Evolutionary conservation across 2,113 vertebrate genomes (phyloP).

Genomic region (Chunga burmeisteri): DNA sequence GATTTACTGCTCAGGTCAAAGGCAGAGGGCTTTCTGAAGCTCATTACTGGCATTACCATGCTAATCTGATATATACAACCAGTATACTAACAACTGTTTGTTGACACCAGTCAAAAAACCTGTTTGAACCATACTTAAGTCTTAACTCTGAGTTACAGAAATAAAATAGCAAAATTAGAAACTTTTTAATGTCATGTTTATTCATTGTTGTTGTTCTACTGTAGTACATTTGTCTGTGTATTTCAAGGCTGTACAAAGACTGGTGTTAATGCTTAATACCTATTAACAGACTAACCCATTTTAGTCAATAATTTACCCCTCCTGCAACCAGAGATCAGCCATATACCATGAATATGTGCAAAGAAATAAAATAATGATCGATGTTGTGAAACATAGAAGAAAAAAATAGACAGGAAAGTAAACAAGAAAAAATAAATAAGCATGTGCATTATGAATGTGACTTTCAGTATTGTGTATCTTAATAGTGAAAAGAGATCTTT

Average conservation of each 20-base stretch:
- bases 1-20: neutral
- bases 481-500: neutral
- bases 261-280: conserved; percentile 35
- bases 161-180: conserved; percentile 20
- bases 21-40: neutral
- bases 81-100: neutral
- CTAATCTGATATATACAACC: neutral
- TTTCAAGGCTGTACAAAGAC: conserved; percentile 44
- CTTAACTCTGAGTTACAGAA: neutral
- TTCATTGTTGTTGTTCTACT: conserved; percentile 18
- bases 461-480: neutral
- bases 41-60: neutral
- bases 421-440: conserved; percentile 23
- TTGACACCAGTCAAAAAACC: neutral
- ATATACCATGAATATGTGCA: neutral
- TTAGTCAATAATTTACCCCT: conserved; percentile 56
- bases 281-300: conserved; percentile 33
- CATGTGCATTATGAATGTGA: neutral
- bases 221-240: conserved; percentile 26
- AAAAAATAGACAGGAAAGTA: neutral
- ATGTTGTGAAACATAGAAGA: neutral
- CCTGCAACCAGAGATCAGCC: conserved; percentile 52
- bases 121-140: neutral
- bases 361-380: conserved; percentile 14
- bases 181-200: conserved; percentile 39